Base-by-base conservation (phyloP, 2,888 invertebrate genomes). In the Epinotia bilunana region DNA sequence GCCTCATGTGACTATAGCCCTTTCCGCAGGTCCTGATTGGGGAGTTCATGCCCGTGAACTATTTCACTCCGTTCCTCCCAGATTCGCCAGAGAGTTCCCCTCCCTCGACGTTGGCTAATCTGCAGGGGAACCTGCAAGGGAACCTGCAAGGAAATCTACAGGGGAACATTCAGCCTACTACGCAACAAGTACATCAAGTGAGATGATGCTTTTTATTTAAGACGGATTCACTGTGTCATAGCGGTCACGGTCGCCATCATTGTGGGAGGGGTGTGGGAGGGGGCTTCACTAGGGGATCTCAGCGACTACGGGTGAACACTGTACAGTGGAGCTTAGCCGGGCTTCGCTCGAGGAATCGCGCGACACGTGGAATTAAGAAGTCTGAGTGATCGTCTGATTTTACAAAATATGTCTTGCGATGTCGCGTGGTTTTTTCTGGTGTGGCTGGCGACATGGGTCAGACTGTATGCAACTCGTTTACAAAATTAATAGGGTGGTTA, bases 161-260 rank as follows among this genome's bases (percentile, higher is more conserved):
- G 16, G 68, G 69, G 46, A 43, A 46, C 1, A 74, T 86, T 49
- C 83, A 89, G 6, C 71, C 80, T 28, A 86, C 83, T 68, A 82
- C 89, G 12, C 92, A 93, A 13, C 92, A 93, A 87, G 89, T 94
- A 6, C 93, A 93, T 76, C 93, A 94, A 91, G 94, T 93, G 84
- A 79, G 5, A 12, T 39, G 3, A 3, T 46, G 46, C 13, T 2
- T 11, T 18, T 62, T 53, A 53, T 53, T n/a, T 7, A 53, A 16
- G n/a, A 1, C n/a, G 16, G 16, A 20, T 58, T 58, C 20, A 9
- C n/a, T 55, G 55, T 55, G 55, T 3, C 55, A 33, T 33, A 6
- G 33, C 33, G 6, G 33, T 33, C 33, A 7, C 33, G 33, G 1
- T 33, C 33, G 33, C 7, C 33, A 33, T 6, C 6, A 33, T 33